phyloP scores from a whole-genome alignment of 2,797 vertebrate genomes.

The Mus caroli region DNA sequence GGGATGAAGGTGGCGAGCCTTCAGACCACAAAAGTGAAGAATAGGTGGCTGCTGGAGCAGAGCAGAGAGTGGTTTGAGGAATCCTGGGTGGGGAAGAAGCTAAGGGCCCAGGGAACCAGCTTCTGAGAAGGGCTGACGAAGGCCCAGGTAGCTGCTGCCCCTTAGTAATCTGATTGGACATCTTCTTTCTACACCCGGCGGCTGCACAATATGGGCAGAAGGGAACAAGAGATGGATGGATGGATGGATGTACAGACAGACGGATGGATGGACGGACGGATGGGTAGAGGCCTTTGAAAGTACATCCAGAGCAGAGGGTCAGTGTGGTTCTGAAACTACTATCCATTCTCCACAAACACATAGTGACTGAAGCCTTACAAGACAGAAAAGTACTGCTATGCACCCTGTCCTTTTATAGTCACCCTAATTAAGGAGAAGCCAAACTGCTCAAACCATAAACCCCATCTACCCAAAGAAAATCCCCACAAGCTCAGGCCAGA shows the following conservation, averaged over 20 bases:
- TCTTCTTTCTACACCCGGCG: background rate
- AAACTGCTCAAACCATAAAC: background rate
- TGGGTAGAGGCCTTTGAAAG: background rate
- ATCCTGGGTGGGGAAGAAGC: background rate
- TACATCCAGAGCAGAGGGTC: background rate
- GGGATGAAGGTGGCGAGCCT: background rate
- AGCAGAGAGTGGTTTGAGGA: background rate
- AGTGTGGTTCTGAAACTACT: background rate
- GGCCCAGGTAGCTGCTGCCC: accelerated
- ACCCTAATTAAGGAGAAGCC: background rate
- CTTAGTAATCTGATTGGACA: background rate
- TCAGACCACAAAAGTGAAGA: background rate
- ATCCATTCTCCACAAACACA: background rate
- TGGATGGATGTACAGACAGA: background rate
- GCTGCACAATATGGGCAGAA: no score
- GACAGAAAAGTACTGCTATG: background rate
- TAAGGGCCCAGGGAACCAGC: background rate
- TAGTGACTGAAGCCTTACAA: background rate
- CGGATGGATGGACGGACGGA: background rate
- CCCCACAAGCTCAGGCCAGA: background rate
- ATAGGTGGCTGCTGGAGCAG: background rate
- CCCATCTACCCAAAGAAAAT: background rate
- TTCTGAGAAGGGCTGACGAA: background rate
- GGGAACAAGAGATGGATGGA: background rate
- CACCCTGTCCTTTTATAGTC: constrained; percentile 34